phyloP scores from a whole-genome alignment of 64 coral and sea anemone species.

The Dendrophyllia cribrosa region DNA sequence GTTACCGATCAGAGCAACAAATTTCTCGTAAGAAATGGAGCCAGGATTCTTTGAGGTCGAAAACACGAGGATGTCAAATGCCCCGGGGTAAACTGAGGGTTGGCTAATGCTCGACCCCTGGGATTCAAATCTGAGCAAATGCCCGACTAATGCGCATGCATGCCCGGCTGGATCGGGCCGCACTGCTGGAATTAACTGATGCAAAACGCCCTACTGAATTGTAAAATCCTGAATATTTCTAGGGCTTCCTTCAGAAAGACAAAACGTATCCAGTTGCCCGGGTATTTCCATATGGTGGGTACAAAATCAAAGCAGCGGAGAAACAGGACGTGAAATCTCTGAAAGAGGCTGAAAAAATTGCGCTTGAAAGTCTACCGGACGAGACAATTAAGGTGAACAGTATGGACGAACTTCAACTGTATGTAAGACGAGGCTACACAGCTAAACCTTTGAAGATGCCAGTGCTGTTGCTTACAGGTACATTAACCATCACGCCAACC shows the following conservation, averaged over 20 bases:
- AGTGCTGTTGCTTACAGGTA: slow-evolving; percentile 86
- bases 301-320: slow-evolving; percentile 77
- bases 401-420: slow-evolving; percentile 76
- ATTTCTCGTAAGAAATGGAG: no score
- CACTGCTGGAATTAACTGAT: no score
- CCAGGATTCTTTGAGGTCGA: no score
- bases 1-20: no score
- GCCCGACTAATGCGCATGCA: no score
- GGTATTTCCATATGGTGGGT: slow-evolving; percentile 88
- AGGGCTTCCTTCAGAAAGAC: slow-evolving; percentile 72
- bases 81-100: no score
- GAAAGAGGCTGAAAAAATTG: slow-evolving; percentile 70
- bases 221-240: background rate
- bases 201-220: background rate
- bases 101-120: no score
- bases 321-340: slow-evolving; percentile 65
- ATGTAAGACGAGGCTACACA: slow-evolving; percentile 67
- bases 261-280: slow-evolving; percentile 60
- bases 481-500: no score
- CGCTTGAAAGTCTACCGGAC: slow-evolving; percentile 75
- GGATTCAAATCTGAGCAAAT: no score
- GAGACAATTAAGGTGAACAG: slow-evolving; percentile 65
- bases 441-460: slow-evolving; percentile 83
- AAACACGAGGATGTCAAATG: no score
- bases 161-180: no score